These are phyloP conservation scores for Agrypnus murinus DNA, from an alignment of 2,888 invertebrate species.

Conservation along the genomic window DNA sequence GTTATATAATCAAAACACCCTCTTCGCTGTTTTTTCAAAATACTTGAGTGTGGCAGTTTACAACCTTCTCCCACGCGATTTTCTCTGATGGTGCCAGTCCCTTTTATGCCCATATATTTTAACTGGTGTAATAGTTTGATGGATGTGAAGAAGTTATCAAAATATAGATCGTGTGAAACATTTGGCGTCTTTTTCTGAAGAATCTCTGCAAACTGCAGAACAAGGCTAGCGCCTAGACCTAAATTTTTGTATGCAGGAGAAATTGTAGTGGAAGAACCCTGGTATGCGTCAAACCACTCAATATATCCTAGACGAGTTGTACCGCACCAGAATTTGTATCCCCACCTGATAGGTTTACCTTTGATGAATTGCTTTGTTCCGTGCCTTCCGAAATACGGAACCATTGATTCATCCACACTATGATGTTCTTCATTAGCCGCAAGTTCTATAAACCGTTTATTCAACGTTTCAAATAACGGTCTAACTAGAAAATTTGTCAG, in stretches of 20 bases:
- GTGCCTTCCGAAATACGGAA: slow-evolving; percentile 64
- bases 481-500: slow-evolving; percentile 59
- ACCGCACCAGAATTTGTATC: slow-evolving; percentile 54
- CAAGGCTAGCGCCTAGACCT: slow-evolving; percentile 46
- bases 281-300: slow-evolving; percentile 54
- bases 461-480: slow-evolving; percentile 57
- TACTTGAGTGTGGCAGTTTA: slow-evolving; percentile 16
- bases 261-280: slow-evolving; percentile 33
- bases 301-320: slow-evolving; percentile 56
- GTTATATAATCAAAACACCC: slow-evolving; percentile 29
- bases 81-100: slow-evolving; percentile 51
- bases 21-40: slow-evolving; percentile 41
- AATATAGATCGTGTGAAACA: not conserved
- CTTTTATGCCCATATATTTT: slow-evolving; percentile 22
- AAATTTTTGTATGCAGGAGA: slow-evolving; percentile 22
- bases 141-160: not conserved
- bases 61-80: slow-evolving; percentile 42
- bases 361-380: slow-evolving; percentile 60
- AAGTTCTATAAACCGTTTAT: slow-evolving; percentile 56
- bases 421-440: slow-evolving; percentile 58
- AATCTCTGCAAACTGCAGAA: slow-evolving; percentile 47
- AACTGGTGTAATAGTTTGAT: slow-evolving; percentile 39
- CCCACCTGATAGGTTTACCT: slow-evolving; percentile 50
- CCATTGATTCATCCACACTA: slow-evolving; percentile 64
- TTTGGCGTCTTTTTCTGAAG: slow-evolving; percentile 14